Percentiles rank a stretch among this genome's conserved stretches.
Conservation (phyloP, 1,140 invertebrate species). For the Drosophila auraria region DNA sequence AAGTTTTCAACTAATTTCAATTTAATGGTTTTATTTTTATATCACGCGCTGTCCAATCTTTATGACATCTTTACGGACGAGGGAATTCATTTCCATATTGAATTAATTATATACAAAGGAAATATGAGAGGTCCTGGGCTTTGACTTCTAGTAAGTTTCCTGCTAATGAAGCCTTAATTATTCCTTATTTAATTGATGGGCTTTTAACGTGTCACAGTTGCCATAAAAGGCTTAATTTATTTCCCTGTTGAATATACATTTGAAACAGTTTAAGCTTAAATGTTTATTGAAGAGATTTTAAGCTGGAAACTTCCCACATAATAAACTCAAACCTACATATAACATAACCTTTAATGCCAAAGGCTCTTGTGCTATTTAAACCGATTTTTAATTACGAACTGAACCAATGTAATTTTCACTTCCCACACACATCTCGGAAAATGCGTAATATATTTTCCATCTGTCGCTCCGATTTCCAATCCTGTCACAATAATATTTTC, state of each 20-base stretch:
- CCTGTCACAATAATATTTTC: slow-evolving; percentile 43
- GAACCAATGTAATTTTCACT: not conserved
- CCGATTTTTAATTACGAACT: slow-evolving; percentile 1
- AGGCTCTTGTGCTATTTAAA: not conserved
- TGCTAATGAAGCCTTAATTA: not conserved
- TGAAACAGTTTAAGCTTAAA: not conserved
- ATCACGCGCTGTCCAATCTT: slow-evolving; percentile 1
- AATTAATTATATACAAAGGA: not conserved
- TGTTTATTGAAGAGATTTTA: too few species aligned
- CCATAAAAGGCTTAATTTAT: not conserved
- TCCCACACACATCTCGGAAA: not conserved
- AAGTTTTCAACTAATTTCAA: slow-evolving; percentile 39
- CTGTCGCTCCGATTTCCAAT: slow-evolving; percentile 11
- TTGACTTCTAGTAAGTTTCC: not conserved
- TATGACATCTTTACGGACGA: slow-evolving; percentile 6
- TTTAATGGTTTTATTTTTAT: slow-evolving; percentile 22
- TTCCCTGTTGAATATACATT: not conserved
- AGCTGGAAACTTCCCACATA: not conserved
- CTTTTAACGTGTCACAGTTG: not conserved
- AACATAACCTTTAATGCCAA: not conserved
- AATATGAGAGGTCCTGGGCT: not conserved
- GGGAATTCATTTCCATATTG: not conserved
- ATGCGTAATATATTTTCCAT: not conserved
- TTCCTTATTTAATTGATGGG: not conserved
- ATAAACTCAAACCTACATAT: not conserved